Evolutionary conservation across 2,113 vertebrate species (phyloP), one percentile per base, ranked within the genome.

Genomic region (Neogobius melanostomus): DNA sequence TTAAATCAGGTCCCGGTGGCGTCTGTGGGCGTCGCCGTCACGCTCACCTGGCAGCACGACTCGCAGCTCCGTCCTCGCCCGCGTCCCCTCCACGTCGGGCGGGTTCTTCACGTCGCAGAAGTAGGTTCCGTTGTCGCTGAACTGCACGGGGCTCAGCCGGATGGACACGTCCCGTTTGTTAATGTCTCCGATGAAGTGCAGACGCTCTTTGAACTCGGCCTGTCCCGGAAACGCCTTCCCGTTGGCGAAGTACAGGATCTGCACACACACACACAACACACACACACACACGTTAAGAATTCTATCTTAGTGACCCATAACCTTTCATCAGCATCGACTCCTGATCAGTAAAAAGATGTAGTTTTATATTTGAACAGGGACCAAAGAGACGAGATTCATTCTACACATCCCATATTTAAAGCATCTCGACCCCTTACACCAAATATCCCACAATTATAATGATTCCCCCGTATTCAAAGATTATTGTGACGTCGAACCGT

Each of bases 151-250:
- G 16, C 87, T 89, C 84, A 97, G 92, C 71, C 90, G 93, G 80
- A 99, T 95, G 0, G 97, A 98, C 1, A 90, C 95, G 64, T 98
- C 96, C 82, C 93, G 95, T 89, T 95, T 97, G 90, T 95, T 96
- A 17, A 99, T 90, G 84, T 98, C 95, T 64, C 97, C 96, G 9
- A 94, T 92, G 89, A 96, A 99, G 64, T 88, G 89, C 52, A 96
- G 82, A 7, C 95, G 89, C 64, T 92, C 92, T 80, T 95, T 94
- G 80, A 97, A 97, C 42, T 91, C 93, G 0, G 69, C 61, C 1
- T 54, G 49, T 6, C 88, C 93, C 0, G 76, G 85, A 72, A 92
- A 96, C 4, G 70, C 79, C 56, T 83, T 92, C 15, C 95, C 96
- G 43, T 83, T 81, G 2, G 76, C 80, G 76, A 93, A 95, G 87